These are phyloP conservation scores for Drosophila rubida DNA, from an alignment of 2,888 invertebrate genomes.

Conservation along the genomic window DNA sequence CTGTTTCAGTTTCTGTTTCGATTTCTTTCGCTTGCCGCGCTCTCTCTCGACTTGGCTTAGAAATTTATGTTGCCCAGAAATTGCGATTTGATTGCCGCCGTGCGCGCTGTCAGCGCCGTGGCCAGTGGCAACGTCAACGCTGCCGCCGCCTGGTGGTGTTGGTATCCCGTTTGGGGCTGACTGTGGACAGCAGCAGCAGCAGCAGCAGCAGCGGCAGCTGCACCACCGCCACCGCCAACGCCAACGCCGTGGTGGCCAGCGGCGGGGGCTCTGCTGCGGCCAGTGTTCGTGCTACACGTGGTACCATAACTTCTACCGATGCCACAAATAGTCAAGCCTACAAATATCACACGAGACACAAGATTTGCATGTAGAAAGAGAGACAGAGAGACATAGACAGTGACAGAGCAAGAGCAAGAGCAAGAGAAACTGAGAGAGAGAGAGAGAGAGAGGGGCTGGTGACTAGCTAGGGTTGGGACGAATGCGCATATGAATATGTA, in stretches of 20 bases:
- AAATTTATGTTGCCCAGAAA: constrained; percentile 85
- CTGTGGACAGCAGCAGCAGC: constrained; percentile 67
- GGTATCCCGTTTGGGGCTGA: constrained; percentile 82
- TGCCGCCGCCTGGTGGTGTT: constrained; percentile 81
- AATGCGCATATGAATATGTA: constrained; percentile 27
- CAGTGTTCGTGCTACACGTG: constrained; percentile 83
- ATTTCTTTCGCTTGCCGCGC: constrained; percentile 16
- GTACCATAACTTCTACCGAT: constrained; percentile 85
- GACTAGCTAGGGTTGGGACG: constrained; percentile 56
- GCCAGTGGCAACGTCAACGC: constrained; percentile 83
- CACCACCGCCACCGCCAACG: constrained; percentile 70
- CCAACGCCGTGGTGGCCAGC: constrained; percentile 58
- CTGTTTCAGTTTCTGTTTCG: neutral
- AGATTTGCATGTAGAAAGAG: constrained; percentile 60
- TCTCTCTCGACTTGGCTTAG: constrained; percentile 66
- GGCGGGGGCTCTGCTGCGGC: constrained; percentile 77
- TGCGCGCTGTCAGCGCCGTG: constrained; percentile 83
- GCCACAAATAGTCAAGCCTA: constrained; percentile 85
- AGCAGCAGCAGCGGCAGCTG: constrained; percentile 67
- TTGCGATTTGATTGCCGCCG: constrained; percentile 85
- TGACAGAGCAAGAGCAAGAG: constrained; percentile 24
- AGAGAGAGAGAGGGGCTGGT: constrained; percentile 14
- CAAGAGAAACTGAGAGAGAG: constrained; percentile 11
- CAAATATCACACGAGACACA: constrained; percentile 79
- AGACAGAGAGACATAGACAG: constrained; percentile 27